These are phyloP conservation scores for Sycophila texana DNA, from an alignment of 2,888 invertebrate genomes.

Conservation along the genomic window DNA sequence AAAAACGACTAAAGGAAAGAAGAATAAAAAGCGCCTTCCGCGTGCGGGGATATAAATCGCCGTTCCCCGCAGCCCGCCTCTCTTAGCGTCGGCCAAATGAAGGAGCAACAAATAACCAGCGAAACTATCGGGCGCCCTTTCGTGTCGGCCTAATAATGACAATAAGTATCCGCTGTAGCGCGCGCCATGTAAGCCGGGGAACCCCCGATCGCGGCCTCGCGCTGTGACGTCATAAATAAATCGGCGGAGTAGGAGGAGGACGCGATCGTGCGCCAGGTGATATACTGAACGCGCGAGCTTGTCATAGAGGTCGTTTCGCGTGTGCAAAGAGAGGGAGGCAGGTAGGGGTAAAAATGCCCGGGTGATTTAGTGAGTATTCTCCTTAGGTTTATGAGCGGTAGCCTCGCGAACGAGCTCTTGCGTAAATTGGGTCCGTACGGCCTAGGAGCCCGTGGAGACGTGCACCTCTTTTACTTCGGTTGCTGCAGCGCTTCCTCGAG, in stretches of 20 bases:
- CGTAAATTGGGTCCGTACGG: neutral
- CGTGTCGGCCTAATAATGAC: conserved; percentile 56
- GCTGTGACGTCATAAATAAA: conserved; percentile 43
- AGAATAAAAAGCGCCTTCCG: neutral
- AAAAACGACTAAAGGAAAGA: neutral
- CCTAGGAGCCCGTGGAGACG: neutral
- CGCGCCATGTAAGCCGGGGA: neutral
- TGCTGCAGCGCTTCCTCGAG: conserved; percentile 13
- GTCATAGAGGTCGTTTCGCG: conserved; percentile 22
- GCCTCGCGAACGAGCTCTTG: conserved; percentile 9
- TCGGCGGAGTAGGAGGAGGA: neutral
- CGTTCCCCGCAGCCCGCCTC: conserved; percentile 37
- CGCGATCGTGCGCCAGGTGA: conserved; percentile 10
- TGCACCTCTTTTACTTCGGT: neutral
- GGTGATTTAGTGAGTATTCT: conserved; percentile 50
- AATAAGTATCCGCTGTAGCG: conserved; percentile 48
- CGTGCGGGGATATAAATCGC: conserved; percentile 40
- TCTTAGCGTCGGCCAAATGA: conserved; percentile 44
- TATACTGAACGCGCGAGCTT: conserved; percentile 29
- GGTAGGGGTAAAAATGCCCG: conserved; percentile 20
- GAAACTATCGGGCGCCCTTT: conserved; percentile 43
- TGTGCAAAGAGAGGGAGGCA: neutral
- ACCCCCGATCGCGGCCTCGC: neutral
- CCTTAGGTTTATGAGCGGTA: conserved; percentile 51
- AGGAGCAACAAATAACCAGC: conserved; percentile 58